Evolutionary conservation across 2,888 invertebrate genomes (phyloP), one percentile per base, ranked within the genome.

Genomic region (Yponomeuta evonymella): DNA sequence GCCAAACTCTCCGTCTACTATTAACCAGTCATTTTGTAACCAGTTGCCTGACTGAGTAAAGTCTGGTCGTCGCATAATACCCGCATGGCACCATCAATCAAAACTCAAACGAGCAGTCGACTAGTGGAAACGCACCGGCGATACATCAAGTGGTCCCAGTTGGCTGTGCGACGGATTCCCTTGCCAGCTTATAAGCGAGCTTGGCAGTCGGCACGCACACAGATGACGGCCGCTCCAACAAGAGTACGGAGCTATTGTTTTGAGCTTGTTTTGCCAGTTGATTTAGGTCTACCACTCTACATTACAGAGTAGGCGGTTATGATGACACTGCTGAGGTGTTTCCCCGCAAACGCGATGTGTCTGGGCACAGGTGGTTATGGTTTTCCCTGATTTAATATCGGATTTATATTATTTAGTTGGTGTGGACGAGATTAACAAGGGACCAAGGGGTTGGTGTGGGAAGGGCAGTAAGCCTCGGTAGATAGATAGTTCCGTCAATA

Each of bases 181-280:
- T 76, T 83, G 83, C 84, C 84, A 83, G 82, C 79, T 79, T 83
- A 71, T 83, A 85, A 86, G 83, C 83, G 79, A 83, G 77, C 79
- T 80, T 78, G 75, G 75, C 81, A 77, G 79, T 79, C 80, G 78
- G 76, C 51, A 76, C 78, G 78, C 76, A 79, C 81, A 81, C 81
- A 77, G 74, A 78, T 77, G 71, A 67, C n/a, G 29, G 63, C 73
- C 70, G 74, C 70, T 73, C 78, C 78, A 81, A 82, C 78, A 75
- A 79, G 75, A 79, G 77, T 79, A 81, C 79, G 79, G 79, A 75
- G 76, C 72, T 58, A 58, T 12, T 58, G 51, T 3, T 15, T 15
- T 58, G 51, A 12, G 51, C 3, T 58, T 15, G 51, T 58, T 15
- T 15, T 58, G 15, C 15, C 12, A 15, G 51, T 58, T 5, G 43